Percentiles rank a stretch among this genome's conserved stretches.
Evolutionary conservation across 2,113 vertebrate genomes (phyloP).

Genomic region (Erpornis zantholeuca): DNA sequence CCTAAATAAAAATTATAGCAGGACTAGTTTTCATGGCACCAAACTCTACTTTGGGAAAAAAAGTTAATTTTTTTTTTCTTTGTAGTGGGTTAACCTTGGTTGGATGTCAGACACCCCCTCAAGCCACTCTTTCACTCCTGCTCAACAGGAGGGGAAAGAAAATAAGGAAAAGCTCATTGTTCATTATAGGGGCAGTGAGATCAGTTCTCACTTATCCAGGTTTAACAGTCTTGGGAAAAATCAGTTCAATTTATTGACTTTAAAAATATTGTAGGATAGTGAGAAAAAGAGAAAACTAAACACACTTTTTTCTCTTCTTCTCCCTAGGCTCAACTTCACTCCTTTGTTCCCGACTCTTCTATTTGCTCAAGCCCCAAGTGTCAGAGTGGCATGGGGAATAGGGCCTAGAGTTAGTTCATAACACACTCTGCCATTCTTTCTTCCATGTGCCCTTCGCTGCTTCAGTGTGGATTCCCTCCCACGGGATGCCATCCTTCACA

Average conservation of each 20-base stretch:
- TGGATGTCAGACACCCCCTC: neutral
- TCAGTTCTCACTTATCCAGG: neutral
- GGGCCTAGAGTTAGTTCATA: neutral
- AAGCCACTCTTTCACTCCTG: neutral
- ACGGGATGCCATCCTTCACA: neutral
- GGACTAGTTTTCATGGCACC: neutral
- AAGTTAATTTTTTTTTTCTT: neutral
- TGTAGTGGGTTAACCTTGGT: neutral
- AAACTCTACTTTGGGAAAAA: neutral
- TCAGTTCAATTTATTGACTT: neutral
- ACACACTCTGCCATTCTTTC: neutral
- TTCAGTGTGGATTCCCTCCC: neutral
- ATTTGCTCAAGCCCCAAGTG: fast-evolving
- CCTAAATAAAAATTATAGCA: neutral
- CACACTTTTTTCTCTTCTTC: neutral
- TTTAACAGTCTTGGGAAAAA: neutral
- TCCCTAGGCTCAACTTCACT: neutral
- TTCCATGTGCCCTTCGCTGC: neutral
- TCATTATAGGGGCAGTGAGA: neutral
- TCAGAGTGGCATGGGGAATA: neutral
- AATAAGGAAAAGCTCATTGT: neutral
- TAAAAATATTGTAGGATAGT: neutral
- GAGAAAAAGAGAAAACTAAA: neutral
- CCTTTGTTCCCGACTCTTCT: neutral
- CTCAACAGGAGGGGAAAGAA: neutral